Evolutionary conservation across 2,113 vertebrate genomes (phyloP), one percentile per base, ranked within the genome.

Genomic region (Ptilorrhoa leucosticta): DNA sequence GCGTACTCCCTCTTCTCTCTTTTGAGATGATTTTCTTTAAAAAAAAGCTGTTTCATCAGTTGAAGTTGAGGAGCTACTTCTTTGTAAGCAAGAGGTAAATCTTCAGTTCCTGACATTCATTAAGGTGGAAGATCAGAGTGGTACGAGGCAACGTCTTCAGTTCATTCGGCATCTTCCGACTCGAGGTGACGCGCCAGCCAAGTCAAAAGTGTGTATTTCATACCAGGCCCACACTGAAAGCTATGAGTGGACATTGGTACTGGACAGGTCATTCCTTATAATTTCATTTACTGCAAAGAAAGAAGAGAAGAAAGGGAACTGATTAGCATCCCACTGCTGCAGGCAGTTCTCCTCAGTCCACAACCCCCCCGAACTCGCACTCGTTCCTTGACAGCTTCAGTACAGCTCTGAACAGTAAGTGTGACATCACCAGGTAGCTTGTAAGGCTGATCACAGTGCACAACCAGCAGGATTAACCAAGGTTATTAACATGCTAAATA

Each of bases 241-340:
- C 96, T 98, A 98, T 2, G 97, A 96, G 92, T 98, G 98, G 94
- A 98, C 97, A 54, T 95, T 98, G 94, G 98, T 98, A 98, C 98
- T 98, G 98, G 99, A 99, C 89, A 99, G 98, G 98, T 99, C 99
- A 27, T 99, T 99, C 87, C 98, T 98, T 97, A 99, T 99, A 81
- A 99, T 98, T 97, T 99, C 99, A 87, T 99, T 99, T 98, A 99
- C 99, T 99, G 99, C 61, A 97, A 97, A 98, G 96, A 98, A 94
- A 97, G 83, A 92, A 94, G 51, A 97, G 79, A 96, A 92, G 91
- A 93, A 80, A 83, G 87, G 37, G 80, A 87, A 45, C 40, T 0
- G 2, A 21, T 98, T 90, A 97, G 87, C 56, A 86, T 42, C 22
- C 30, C 7, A 3, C 16, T 27, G 15, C 37, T 45, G 35, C 64